Evolutionary conservation across 2,797 vertebrate genomes (phyloP), one percentile per base, ranked within the genome.

Genomic region (Coregonus sp.): DNA sequence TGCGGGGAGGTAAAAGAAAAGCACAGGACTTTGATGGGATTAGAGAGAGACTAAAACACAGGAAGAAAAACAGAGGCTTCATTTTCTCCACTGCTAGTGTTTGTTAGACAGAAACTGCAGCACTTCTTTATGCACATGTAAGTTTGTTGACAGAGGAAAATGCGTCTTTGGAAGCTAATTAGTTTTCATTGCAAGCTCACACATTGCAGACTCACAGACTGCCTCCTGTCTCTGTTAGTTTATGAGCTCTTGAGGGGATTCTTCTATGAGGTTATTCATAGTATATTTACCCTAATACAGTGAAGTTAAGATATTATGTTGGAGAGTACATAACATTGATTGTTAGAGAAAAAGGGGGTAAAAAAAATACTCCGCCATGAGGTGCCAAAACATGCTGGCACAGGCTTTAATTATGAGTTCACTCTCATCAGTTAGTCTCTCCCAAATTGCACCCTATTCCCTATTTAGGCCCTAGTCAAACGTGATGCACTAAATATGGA

Each of bases 1-100:
- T 82, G 72, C 72, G 79, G 75, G 72, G 76, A 78, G 84, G 80
- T 79, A 83, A 86, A 15, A 4, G 14, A 20, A 33, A 87, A 79
- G 79, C 87, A 82, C 67, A 74, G 74, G 78, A 88, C 87, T 92
- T 91, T 92, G 92, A 91, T 87, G 87, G 89, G 90, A 92, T 93
- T 90, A 92, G 80, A 86, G 84, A 79, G 79, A 84, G 84, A 88
- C 86, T 87, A 82, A 89, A 86, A 90, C 83, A 85, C 25, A n/a
- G n/a, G 77, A 80, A 81, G 51, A 84, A 75, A 74, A 71, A 1
- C 52, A 66, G 69, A 37, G 76, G 81, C 82, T 90, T 91, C 85
- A 90, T 92, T 9, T 63, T 63, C 84, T 84, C 54, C 65, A 18
- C 77, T 0, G 67, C 9, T 25, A 25, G 25, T 63, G 16, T 20